Conservation (phyloP, 2,888 invertebrate species). For the Cloeon dipterum region DNA sequence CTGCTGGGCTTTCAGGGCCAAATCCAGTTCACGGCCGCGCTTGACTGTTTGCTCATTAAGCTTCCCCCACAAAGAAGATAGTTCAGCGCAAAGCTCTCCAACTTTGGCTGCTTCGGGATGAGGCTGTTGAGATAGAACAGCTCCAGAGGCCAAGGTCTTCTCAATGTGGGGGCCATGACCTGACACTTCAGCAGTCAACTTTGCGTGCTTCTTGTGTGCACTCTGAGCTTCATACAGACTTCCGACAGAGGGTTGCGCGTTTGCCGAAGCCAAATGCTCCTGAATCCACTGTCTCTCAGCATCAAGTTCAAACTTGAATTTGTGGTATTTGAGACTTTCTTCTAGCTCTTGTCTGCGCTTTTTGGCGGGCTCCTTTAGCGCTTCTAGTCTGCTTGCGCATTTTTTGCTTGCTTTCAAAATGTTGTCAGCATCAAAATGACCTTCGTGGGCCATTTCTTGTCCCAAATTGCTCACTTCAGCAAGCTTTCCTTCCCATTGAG, state of each 20-base stretch:
- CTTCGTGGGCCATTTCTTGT: conserved; percentile 75
- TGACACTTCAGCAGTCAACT: conserved; percentile 69
- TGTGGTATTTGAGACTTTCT: conserved; percentile 65
- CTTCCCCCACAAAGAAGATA: conserved; percentile 50
- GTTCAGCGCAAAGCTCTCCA: conserved; percentile 41
- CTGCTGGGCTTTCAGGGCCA: conserved; percentile 74
- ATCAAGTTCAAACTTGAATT: conserved; percentile 81
- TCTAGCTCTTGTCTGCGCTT: conserved; percentile 53
- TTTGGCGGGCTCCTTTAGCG: conserved; percentile 46
- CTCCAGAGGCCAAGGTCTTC: conserved; percentile 58
- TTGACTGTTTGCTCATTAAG: conserved; percentile 44
- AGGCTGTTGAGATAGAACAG: conserved; percentile 41
- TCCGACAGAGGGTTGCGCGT: conserved; percentile 49
- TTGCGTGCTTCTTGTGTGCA: conserved; percentile 79
- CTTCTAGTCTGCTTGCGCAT: conserved; percentile 26
- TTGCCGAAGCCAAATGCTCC: conserved; percentile 64
- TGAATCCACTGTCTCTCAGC: conserved; percentile 89
- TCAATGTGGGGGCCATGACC: conserved; percentile 72
- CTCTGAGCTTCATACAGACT: conserved; percentile 85
- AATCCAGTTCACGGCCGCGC: conserved; percentile 54
- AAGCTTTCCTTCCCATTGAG: conserved; percentile 61
- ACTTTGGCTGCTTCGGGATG: conserved; percentile 67
- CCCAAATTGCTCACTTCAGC: conserved; percentile 55
- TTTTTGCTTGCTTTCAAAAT: conserved; percentile 52
- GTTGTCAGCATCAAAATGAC: conserved; percentile 81